A percentile compares a stretch with the other conserved stretches of the same genome.
phyloP scores from a whole-genome alignment of 2,797 vertebrate genomes.

The Hydrophis major region DNA sequence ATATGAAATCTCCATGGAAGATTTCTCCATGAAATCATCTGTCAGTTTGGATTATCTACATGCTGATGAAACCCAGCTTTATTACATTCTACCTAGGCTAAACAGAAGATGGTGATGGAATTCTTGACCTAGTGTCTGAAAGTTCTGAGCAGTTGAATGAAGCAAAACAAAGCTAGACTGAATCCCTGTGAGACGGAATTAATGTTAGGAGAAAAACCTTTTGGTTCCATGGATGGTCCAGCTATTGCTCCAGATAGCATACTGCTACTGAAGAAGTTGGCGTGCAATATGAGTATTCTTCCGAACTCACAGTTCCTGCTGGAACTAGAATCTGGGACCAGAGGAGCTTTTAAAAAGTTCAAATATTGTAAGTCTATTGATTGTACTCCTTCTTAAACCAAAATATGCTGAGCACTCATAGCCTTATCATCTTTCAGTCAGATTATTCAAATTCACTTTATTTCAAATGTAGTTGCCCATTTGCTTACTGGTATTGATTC shows the following conservation, averaged over 20 bases:
- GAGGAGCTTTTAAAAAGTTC: not conserved
- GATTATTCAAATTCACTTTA: not conserved
- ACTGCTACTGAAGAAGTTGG: not conserved
- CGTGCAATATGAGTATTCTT: not conserved
- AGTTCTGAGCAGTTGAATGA: not conserved
- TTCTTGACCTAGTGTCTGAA: not conserved
- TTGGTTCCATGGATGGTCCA: not conserved
- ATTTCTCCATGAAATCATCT: not conserved
- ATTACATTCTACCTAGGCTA: not conserved
- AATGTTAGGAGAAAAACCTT: not conserved
- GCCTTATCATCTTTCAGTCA: not conserved
- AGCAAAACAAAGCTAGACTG: not conserved
- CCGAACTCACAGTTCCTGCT: not conserved
- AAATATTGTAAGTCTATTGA: not conserved
- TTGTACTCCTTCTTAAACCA: not conserved
- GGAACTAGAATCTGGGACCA: not conserved
- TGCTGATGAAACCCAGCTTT: too few species aligned
- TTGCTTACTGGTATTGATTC: not conserved
- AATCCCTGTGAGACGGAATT: not conserved
- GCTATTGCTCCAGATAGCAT: not conserved
- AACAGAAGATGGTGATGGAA: not conserved
- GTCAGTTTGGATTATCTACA: not conserved
- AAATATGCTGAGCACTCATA: not conserved
- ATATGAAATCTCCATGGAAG: not conserved
- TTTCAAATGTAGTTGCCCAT: not conserved